A percentile compares a stretch with the other conserved stretches of the same genome.
These are phyloP conservation scores for Probaryconus sp. DNA, from an alignment of 1,140 invertebrate genomes.

Conservation along the genomic window DNA sequence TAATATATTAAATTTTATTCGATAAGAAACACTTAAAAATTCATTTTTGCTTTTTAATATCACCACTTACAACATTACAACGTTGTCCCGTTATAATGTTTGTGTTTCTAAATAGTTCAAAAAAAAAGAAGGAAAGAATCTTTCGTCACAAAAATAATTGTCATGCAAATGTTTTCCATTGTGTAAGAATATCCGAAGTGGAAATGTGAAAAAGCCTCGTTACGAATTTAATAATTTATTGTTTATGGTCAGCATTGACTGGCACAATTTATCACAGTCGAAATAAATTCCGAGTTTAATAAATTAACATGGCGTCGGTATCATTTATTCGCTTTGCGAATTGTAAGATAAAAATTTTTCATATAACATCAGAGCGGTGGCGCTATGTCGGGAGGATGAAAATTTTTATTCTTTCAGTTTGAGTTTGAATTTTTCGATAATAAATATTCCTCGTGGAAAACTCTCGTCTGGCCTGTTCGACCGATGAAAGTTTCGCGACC, in stretches of 20 bases:
- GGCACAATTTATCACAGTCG: slow-evolving; percentile 47
- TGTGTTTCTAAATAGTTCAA: no score
- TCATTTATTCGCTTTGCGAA: slow-evolving; percentile 53
- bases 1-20: no score
- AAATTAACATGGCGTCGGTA: slow-evolving; percentile 49
- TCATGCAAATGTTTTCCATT: no score
- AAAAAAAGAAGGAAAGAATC: no score
- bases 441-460: slow-evolving; percentile 58
- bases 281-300: slow-evolving; percentile 38
- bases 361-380: slow-evolving; percentile 27
- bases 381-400: slow-evolving; percentile 25
- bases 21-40: no score
- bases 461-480: slow-evolving; percentile 53
- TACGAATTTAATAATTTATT: slow-evolving; percentile 26
- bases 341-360: slow-evolving; percentile 49
- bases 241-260: slow-evolving; percentile 51
- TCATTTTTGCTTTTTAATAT: no score
- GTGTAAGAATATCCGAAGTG: slow-evolving; percentile 25
- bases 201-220: not conserved
- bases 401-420: slow-evolving; percentile 53
- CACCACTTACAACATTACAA: no score
- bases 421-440: slow-evolving; percentile 57
- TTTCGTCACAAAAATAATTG: no score
- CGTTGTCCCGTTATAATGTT: no score
- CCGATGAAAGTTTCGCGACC: slow-evolving; percentile 57